phyloP scores from a whole-genome alignment of 2,888 invertebrate genomes.

The Papilio demoleus region DNA sequence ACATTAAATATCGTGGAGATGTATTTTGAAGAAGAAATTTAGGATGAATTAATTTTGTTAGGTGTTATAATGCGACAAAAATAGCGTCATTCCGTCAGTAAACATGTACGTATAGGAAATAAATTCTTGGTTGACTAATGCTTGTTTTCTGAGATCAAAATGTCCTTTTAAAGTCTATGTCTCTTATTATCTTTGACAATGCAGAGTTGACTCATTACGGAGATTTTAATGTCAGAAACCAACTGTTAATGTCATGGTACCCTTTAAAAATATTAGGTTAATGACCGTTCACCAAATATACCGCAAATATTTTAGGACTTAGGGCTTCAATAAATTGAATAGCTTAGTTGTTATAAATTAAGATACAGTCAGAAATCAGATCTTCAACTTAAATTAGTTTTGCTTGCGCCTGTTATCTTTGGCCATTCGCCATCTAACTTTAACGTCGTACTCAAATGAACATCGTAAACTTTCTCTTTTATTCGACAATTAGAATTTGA shows the following conservation, averaged over 20 bases:
- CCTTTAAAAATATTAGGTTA: neutral
- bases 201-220: too few species aligned
- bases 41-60: neutral
- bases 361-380: constrained; percentile 13
- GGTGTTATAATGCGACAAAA: too few species aligned
- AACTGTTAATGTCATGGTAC: neutral
- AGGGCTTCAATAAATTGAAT: constrained; percentile 13
- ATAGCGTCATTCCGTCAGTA: too few species aligned
- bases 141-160: too few species aligned
- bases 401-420: constrained; percentile 22
- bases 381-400: constrained; percentile 29
- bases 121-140: too few species aligned
- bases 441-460: constrained; percentile 23
- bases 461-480: constrained; percentile 20
- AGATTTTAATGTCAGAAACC: too few species aligned
- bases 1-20: neutral
- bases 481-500: constrained; percentile 10
- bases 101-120: too few species aligned
- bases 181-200: too few species aligned
- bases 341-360: constrained; percentile 12
- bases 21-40: neutral
- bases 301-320: neutral
- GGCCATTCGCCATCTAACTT: constrained; percentile 25
- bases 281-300: neutral
- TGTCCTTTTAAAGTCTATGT: too few species aligned